Conservation (phyloP, 2,797 vertebrate species). For the Cichlasoma orientale region DNA sequence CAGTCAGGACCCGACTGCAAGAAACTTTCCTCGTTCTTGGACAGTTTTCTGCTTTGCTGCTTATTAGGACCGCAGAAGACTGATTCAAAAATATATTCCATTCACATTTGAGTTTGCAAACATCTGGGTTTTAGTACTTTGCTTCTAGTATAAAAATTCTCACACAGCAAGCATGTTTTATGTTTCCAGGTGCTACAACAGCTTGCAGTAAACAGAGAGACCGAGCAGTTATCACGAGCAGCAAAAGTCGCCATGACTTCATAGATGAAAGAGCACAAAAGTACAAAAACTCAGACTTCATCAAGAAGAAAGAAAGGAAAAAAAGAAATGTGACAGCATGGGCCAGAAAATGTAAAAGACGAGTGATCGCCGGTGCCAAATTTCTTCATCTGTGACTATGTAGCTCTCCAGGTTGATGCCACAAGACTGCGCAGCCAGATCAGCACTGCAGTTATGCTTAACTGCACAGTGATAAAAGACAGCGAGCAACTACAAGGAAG, state of each 20-base stretch:
- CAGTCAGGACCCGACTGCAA: not conserved
- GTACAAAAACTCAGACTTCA: constrained; percentile 26
- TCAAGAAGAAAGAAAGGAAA: constrained; percentile 6
- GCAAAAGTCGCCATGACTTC: constrained; percentile 9
- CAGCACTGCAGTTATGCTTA: constrained; percentile 19
- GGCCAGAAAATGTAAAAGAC: constrained; percentile 22
- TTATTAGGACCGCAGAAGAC: constrained; percentile 14
- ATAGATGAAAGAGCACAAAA: constrained; percentile 14
- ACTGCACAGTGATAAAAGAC: constrained; percentile 34
- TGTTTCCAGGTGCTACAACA: constrained; percentile 64
- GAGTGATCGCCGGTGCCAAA: constrained; percentile 14
- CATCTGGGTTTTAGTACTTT: constrained; percentile 17
- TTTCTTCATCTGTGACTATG: constrained; percentile 9
- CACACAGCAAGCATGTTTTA: constrained; percentile 43
- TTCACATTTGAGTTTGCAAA: constrained; percentile 28
- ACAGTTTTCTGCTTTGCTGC: not conserved
- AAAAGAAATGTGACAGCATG: constrained; percentile 3
- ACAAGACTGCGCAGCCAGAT: constrained; percentile 26
- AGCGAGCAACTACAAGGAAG: not conserved
- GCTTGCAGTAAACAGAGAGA: constrained; percentile 59
- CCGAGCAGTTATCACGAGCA: constrained; percentile 40
- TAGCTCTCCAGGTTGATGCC: constrained; percentile 19
- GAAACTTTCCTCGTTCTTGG: not conserved
- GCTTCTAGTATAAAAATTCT: constrained; percentile 3
- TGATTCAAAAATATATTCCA: constrained; percentile 6